Conservation (phyloP, 1,140 invertebrate species). For the Eufriesea mexicana region DNA sequence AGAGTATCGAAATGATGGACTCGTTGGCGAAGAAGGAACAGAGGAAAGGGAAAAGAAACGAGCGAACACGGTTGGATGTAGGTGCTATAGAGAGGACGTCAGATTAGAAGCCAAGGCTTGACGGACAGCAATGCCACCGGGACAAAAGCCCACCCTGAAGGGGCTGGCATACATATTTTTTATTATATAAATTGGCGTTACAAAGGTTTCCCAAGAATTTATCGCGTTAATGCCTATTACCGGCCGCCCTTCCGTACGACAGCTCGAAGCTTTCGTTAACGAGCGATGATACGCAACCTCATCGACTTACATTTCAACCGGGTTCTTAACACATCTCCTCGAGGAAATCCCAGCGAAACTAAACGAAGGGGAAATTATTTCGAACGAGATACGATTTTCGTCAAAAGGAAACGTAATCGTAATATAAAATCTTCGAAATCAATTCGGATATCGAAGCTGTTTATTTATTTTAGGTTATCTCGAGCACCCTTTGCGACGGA, state of each 20-base stretch:
- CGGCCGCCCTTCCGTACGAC: conserved; percentile 40
- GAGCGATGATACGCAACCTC: conserved; percentile 41
- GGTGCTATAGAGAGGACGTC: conserved; percentile 72
- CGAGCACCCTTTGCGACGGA: not conserved
- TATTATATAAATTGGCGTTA: conserved; percentile 79
- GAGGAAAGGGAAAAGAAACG: conserved; percentile 36
- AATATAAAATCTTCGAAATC: too few relatives aligned
- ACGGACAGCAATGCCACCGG: conserved; percentile 67
- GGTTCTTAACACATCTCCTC: not conserved
- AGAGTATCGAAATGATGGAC: conserved; percentile 50
- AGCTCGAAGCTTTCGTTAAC: conserved; percentile 24
- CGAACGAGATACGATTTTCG: too few relatives aligned
- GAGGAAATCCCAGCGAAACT: not conserved
- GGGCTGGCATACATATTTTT: conserved; percentile 80
- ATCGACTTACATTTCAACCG: not conserved
- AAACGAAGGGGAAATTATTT: not conserved
- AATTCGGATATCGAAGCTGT: too few relatives aligned
- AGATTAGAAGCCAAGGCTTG: conserved; percentile 80
- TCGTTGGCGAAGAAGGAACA: conserved; percentile 10
- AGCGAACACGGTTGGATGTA: conserved; percentile 60
- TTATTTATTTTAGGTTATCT: not conserved
- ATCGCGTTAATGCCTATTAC: conserved; percentile 79
- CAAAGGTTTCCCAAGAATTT: conserved; percentile 76
- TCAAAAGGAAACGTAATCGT: too few relatives aligned
- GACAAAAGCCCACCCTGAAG: conserved; percentile 67